Evolutionary conservation across 1,140 invertebrate genomes (phyloP), one percentile per base, ranked within the genome.

Genomic region (Saccostrea echinata): DNA sequence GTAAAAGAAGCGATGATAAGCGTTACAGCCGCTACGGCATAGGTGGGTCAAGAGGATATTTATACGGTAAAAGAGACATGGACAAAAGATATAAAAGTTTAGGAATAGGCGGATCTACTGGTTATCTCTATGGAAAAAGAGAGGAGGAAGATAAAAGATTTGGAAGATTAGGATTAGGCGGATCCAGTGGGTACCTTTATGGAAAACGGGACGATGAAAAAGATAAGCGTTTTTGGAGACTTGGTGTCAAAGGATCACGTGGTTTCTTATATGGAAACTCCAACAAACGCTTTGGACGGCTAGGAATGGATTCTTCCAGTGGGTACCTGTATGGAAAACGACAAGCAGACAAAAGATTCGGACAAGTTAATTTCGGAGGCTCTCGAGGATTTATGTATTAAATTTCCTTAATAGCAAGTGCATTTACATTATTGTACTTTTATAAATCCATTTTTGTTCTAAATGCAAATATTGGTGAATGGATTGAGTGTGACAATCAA

Each of bases 61-160:
- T 61, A 13, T 80, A 85, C 4, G 51, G 64, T 12, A 85, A 82
- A 51, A 84, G 87, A 9, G 80, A 53, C 21, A 30, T 24, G 21
- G 88, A 87, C 4, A 89, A 89, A 52, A 61, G 88, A 81, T 89
- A 87, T 81, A 86, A 86, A 43, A 86, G 85, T 11, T 57, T 89
- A 51, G 86, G 86, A 51, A 86, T 89, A 53, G 86, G 86, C 43
- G 87, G 87, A 12, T 88, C 64, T n/a, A 30, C 52, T 27, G 80
- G 84, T 64, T 68, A 53, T 30, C 12, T 61, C n/a, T 80, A 88
- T 12, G 51, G 64, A 2, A 85, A 82, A 52, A 76, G 87, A 8
- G 61, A 35, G 21, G 35, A 83, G 16, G 35, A 27, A 16, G 51
- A 83, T 3, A 83, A 83, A 51, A 24, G 81, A 21, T 83, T 83